Conservation (phyloP, 2,888 invertebrate genomes). For the Stenodema calcarata region DNA sequence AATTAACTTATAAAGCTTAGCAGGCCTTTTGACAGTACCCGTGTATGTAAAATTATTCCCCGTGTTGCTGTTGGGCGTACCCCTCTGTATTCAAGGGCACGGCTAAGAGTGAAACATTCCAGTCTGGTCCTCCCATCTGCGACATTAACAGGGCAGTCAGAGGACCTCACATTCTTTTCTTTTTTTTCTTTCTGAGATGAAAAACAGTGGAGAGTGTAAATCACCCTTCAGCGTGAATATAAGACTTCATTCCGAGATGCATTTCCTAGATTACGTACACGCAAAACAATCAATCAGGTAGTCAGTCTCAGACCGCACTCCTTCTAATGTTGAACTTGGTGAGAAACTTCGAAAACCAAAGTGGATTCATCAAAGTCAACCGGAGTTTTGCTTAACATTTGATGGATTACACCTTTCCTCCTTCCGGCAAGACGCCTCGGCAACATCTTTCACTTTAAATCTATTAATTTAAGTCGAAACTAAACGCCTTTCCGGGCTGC, state of each 20-base stretch:
- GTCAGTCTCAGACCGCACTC: constrained; percentile 28
- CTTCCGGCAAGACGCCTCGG: not conserved
- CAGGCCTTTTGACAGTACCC: too few relatives aligned
- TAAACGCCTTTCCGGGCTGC: not conserved
- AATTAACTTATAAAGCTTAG: too few relatives aligned
- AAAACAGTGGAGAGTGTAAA: too few relatives aligned
- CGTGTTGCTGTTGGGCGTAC: too few relatives aligned
- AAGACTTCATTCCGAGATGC: not conserved
- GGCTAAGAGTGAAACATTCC: too few relatives aligned
- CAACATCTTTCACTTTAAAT: constrained; percentile 20
- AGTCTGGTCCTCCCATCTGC: too few relatives aligned
- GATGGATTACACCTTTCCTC: constrained; percentile 28
- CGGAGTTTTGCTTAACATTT: not conserved
- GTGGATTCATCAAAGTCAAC: constrained; percentile 44
- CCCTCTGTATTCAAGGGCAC: too few relatives aligned
- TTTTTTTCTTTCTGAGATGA: too few relatives aligned
- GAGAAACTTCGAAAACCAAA: constrained; percentile 33
- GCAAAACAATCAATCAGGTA: constrained; percentile 32
- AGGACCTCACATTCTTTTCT: too few relatives aligned
- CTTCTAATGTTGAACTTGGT: constrained; percentile 7
- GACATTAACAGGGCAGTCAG: too few relatives aligned
- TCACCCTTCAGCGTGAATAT: too few relatives aligned
- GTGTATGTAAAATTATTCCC: too few relatives aligned
- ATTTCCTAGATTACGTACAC: not conserved
- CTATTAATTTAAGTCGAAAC: constrained; percentile 26